These are phyloP conservation scores for Euborellia annulipes DNA, from an alignment of 1,140 invertebrate genomes.

Conservation along the genomic window DNA sequence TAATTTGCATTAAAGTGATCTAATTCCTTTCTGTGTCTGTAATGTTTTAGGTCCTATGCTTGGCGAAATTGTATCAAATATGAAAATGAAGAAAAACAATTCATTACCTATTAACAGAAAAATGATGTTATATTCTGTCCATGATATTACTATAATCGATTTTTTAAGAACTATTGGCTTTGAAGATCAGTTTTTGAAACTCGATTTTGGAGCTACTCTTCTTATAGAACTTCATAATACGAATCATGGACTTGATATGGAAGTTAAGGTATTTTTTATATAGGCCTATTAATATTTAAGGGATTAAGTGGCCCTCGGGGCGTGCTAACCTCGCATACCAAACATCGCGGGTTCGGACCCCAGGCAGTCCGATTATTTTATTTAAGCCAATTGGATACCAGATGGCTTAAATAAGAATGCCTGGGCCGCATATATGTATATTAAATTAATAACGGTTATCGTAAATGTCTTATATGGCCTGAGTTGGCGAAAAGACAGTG, in stretches of 20 bases:
- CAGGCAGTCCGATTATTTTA: too few species aligned
- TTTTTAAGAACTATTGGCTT: conserved; percentile 49
- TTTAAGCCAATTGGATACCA: too few species aligned
- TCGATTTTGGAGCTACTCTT: conserved; percentile 50
- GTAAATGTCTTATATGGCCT: too few species aligned
- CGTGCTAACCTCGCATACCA: too few species aligned
- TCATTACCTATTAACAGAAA: conserved; percentile 26
- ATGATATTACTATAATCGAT: conserved; percentile 57
- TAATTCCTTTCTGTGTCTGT: not conserved
- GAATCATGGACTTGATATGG: conserved; percentile 24
- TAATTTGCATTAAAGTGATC: not conserved
- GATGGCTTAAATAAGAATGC: too few species aligned
- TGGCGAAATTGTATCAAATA: conserved; percentile 26
- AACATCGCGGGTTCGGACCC: too few species aligned
- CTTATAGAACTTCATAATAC: conserved; percentile 42
- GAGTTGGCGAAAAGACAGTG: too few species aligned
- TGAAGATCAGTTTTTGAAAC: conserved; percentile 39
- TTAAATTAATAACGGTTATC: too few species aligned
- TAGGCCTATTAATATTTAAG: too few species aligned
- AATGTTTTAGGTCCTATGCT: conserved; percentile 24
- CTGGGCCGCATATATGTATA: too few species aligned
- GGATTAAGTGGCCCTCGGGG: too few species aligned
- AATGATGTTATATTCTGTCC: conserved; percentile 47
- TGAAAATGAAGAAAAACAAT: conserved; percentile 21
- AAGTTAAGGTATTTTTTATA: conserved; percentile 35